Base-by-base conservation (phyloP, 2,888 invertebrate genomes). In the Plebejus melissa region DNA sequence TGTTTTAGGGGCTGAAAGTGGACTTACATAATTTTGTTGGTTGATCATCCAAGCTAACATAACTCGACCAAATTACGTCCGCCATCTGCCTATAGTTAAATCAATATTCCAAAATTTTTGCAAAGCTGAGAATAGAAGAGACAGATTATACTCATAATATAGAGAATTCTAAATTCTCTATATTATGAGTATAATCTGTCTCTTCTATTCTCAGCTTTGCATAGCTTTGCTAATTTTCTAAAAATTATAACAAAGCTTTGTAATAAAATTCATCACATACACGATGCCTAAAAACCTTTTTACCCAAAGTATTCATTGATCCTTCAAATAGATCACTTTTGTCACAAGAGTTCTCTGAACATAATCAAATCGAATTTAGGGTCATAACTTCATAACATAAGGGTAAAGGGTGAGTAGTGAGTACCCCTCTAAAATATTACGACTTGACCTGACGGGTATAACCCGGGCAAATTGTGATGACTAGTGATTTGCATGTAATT, bases 401-500 rank as follows among this genome's bases (percentile, higher is more conserved):
- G 46, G 71, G 46, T 71, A 46, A 4, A 74, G 38, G 36, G 13
- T 28, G 22, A 22, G 6, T 36, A 60, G 13, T 28, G 22, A 22
- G 6, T 36, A 60, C 7, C 70, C 54, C 54, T 46, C 11, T 60
- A 71, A 75, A 75, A 71, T 57, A 75, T 75, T 74, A 32, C 41
- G 36, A 57, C 57, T 70, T 50, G 57, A 38, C 46, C 70, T 75
- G 16, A n/a, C 28, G 70, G 54, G 13, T 38, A 36, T 75, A 28
- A 76, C 71, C 77, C 77, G 75, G 36, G 77, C 75, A 78, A 79
- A 75, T 77, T 79, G 76, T 76, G 78, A 78, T 78, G 81, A 79
- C 77, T 77, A 76, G 81, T 78, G 79, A 83, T 84, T 84, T 83
- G 82, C 83, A 83, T 85, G 78, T 81, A 83, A 84, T 82, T 82